phyloP scores from a whole-genome alignment of 1,140 invertebrate species.

The Zaprionus gabonicus region DNA sequence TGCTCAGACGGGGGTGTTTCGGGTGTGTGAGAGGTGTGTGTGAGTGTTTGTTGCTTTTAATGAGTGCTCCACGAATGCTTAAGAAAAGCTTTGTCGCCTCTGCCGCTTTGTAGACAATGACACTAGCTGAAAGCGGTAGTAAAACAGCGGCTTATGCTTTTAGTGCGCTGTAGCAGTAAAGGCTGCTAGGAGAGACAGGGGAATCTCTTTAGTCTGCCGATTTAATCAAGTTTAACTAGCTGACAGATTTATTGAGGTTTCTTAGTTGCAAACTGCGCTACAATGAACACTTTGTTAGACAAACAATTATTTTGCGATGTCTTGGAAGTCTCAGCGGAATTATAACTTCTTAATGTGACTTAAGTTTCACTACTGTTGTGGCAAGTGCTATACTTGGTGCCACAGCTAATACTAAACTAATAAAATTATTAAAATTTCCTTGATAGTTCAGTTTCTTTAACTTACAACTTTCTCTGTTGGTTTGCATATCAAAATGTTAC shows the following conservation, averaged over 20 bases:
- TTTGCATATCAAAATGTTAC: too few species aligned
- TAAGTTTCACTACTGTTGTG: background rate
- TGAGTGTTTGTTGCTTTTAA: conserved; percentile 26
- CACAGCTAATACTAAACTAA: background rate
- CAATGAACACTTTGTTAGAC: conserved; percentile 5
- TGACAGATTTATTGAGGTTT: background rate
- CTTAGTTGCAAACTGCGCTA: background rate
- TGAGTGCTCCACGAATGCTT: conserved; percentile 34
- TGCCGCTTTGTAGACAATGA: conserved; percentile 15
- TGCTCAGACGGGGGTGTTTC: background rate
- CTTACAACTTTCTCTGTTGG: background rate
- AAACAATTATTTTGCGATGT: background rate
- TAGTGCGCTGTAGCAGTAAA: background rate
- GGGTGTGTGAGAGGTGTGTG: conserved; percentile 8
- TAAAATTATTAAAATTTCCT: background rate
- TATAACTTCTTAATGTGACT: background rate
- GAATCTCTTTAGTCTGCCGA: background rate
- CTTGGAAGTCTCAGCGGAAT: background rate
- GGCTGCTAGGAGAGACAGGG: background rate
- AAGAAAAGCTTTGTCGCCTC: conserved; percentile 10
- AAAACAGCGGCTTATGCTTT: conserved; percentile 1
- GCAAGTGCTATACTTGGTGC: background rate
- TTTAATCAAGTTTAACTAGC: conserved; percentile 9
- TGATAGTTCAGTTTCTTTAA: background rate
- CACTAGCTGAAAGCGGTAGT: conserved; percentile 12